Base-by-base conservation (phyloP, 2,888 invertebrate genomes). In the Diarsia brunnea region DNA sequence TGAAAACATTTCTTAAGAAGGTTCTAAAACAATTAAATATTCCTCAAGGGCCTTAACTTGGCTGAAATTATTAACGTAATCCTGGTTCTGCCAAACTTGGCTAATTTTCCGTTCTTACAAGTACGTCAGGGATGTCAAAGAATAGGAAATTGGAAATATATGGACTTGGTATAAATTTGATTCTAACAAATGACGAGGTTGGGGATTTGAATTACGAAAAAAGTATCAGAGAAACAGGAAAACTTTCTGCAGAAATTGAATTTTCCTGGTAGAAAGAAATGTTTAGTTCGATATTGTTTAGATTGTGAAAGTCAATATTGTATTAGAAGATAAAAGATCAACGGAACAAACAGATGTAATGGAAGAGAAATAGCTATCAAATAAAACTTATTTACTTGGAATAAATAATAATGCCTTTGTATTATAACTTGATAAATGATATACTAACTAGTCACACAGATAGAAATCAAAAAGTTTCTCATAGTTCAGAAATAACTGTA, bases 11-110 rank as follows among this genome's bases (percentile, higher is more conserved):
- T 74, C 79, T 77, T 79, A 84, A 86, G 87, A 88, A 86, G 84
- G 82, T 85, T 80, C 68, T 74, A 75, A 81, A 88, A 86, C 83
- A 88, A 85, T 87, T 82, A 87, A 87, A 87, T 85, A 87, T 87
- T 87, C 79, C 76, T 81, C 69, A 85, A 88, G 70, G 80, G 78
- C 79, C 78, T 82, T 82, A 88, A 87, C 81, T 88, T 75, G 75
- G 70, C 38, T 61, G 80, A 88, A 87, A 87, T 87, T 88, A 87
- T 88, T 85, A 88, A 87, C 76, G 88, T 83, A 81, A 88, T 84
- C 78, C 73, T 74, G 58, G 80, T 73, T 82, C 78, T 81, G 74
- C 71, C 74, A 75, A 87, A 84, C 79, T 88, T 87, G 55, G 51
- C 75, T 84, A 82, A 86, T 86, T 86, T 84, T 64, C 73, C 65